Evolutionary conservation across 2,888 invertebrate genomes (phyloP).

Genomic region (Drosophila atripex): DNA sequence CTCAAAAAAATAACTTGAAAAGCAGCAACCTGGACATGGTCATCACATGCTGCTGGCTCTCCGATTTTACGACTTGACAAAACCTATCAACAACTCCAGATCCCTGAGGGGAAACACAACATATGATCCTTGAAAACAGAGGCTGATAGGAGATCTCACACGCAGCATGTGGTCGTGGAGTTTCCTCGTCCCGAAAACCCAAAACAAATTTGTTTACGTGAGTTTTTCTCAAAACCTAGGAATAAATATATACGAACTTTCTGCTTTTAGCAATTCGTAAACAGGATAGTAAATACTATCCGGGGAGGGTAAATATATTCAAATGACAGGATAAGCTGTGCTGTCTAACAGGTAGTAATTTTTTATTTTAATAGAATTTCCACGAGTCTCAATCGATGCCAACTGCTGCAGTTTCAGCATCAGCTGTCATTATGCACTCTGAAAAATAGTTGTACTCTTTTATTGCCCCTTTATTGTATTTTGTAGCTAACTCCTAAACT

Average conservation of each 20-base stretch:
- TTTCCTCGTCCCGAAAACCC: conserved; percentile 32
- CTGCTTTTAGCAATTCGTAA: conserved; percentile 54
- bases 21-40: conserved; percentile 6
- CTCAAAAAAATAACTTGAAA: not conserved
- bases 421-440: conserved; percentile 12
- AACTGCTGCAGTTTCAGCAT: conserved; percentile 8
- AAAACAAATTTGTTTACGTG: conserved; percentile 70
- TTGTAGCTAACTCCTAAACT: not conserved
- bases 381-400: conserved; percentile 64
- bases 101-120: conserved; percentile 44
- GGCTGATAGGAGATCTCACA: conserved; percentile 6
- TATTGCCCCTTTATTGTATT: not conserved
- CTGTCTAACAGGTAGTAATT: conserved; percentile 38
- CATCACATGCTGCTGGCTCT: conserved; percentile 37
- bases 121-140: conserved; percentile 46
- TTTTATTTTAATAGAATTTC: conserved; percentile 53
- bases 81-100: conserved; percentile 37
- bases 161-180: conserved; percentile 64
- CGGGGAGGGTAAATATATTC: conserved; percentile 59
- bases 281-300: conserved; percentile 54
- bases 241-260: conserved; percentile 15
- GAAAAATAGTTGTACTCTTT: not conserved
- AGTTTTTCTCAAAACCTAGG: conserved; percentile 23
- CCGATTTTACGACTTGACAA: conserved; percentile 42
- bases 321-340: conserved; percentile 53